A percentile compares a stretch with the other conserved stretches of the same genome.
Evolutionary conservation across 1,140 invertebrate genomes (phyloP).

Genomic region (Cheumatopsyche charites): DNA sequence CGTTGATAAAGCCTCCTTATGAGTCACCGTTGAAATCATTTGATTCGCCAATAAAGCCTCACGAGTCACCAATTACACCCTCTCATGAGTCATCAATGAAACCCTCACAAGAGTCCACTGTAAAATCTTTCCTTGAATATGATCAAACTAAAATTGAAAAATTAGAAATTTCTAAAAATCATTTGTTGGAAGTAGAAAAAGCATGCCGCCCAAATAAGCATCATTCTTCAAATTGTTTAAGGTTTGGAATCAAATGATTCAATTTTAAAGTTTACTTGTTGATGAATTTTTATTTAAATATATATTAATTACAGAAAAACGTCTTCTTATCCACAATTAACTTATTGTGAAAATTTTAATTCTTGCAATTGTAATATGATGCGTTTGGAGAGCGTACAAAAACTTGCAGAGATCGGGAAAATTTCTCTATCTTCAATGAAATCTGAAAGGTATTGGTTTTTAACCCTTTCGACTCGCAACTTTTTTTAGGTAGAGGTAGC

Average conservation of each 20-base stretch:
- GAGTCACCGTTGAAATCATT: too few species aligned
- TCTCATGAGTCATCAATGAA: too few species aligned
- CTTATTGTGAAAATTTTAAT: constrained; percentile 37
- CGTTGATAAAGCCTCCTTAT: too few species aligned
- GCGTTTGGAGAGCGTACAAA: constrained; percentile 7
- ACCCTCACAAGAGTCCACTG: too few species aligned
- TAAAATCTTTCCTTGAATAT: too few species aligned
- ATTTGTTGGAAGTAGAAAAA: constrained; percentile 32
- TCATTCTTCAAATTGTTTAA: constrained; percentile 32
- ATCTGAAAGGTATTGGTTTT: too few species aligned
- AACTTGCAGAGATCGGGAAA: constrained; percentile 7
- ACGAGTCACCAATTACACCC: background rate
- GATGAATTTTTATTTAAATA: too few species aligned
- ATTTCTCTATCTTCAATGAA: background rate
- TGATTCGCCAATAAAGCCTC: too few species aligned
- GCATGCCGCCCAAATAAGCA: constrained; percentile 32
- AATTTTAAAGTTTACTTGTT: background rate
- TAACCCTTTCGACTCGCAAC: too few species aligned
- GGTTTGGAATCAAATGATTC: constrained; percentile 26
- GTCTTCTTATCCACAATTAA: constrained; percentile 13
- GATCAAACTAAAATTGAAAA: too few species aligned
- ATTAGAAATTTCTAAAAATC: too few species aligned
- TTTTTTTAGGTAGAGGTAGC: too few species aligned
- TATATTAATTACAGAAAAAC: constrained; percentile 37
- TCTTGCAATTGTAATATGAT: constrained; percentile 26